phyloP scores from a whole-genome alignment of 2,888 invertebrate species.

The Standfussiana lucernea region DNA sequence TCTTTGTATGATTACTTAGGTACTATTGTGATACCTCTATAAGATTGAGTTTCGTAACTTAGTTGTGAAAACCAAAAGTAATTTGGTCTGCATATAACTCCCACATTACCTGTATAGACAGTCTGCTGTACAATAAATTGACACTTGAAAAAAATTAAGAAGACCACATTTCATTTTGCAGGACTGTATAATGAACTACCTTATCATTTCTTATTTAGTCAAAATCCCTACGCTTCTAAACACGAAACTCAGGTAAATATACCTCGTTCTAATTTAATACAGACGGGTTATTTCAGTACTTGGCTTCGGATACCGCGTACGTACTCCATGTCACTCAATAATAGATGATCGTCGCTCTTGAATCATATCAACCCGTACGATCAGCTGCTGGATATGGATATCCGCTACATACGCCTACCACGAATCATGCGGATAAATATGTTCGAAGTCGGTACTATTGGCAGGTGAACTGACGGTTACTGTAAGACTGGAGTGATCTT shows the following conservation, averaged over 20 bases:
- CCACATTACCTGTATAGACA: background rate
- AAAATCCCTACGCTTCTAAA: background rate
- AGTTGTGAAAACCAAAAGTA: background rate
- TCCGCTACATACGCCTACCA: conserved; percentile 30
- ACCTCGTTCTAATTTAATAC: conserved; percentile 38
- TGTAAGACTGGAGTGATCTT: background rate
- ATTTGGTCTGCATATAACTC: too few species aligned
- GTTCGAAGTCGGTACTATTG: conserved; percentile 8
- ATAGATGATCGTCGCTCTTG: conserved; percentile 24
- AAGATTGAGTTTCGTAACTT: background rate
- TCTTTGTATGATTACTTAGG: background rate
- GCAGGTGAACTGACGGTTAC: conserved; percentile 38
- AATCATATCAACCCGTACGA: conserved; percentile 25
- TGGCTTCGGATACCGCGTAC: conserved; percentile 47
- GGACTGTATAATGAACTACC: background rate
- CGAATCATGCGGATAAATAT: conserved; percentile 20
- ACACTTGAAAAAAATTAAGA: background rate
- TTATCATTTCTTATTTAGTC: conserved; percentile 10
- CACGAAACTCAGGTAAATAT: conserved; percentile 45
- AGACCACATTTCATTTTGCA: background rate
- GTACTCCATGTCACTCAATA: conserved; percentile 55
- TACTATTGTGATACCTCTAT: too few species aligned
- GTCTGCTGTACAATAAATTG: background rate
- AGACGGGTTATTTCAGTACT: conserved; percentile 52
- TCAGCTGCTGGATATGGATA: conserved; percentile 31